Evolutionary conservation across 2,888 invertebrate genomes (phyloP).

Genomic region (Drosophila suboccidentalis): DNA sequence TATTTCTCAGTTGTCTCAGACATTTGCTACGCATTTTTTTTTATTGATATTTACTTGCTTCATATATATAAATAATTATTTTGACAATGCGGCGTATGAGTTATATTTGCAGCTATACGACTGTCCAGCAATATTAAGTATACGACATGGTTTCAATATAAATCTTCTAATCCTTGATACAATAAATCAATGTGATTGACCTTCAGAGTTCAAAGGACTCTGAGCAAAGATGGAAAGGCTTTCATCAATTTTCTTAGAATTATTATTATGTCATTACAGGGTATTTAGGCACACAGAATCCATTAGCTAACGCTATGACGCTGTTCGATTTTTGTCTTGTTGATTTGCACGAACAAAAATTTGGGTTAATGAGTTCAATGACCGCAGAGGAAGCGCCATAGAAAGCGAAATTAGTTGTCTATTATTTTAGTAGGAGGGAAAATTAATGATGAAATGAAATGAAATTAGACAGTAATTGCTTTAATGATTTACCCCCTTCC

Average conservation of each 20-base stretch:
- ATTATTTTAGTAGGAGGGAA: conserved; percentile 1
- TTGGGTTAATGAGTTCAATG: conserved; percentile 83
- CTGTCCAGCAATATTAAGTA: conserved; percentile 47
- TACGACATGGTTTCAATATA: conserved; percentile 18
- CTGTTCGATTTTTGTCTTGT: conserved; percentile 31
- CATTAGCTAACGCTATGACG: conserved; percentile 27
- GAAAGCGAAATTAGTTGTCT: conserved; percentile 52
- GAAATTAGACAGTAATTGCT: not conserved
- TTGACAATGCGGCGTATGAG: conserved; percentile 48
- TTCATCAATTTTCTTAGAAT: not conserved
- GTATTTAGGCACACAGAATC: not conserved
- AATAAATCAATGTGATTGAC: not conserved
- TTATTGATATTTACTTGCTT: conserved; percentile 30
- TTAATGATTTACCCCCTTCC: not conserved
- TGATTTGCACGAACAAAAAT: conserved; percentile 62
- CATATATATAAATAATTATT: conserved; percentile 31
- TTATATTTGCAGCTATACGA: conserved; percentile 14
- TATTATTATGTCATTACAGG: conserved; percentile 1
- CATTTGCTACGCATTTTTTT: conserved; percentile 28
- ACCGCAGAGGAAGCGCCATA: conserved; percentile 68
- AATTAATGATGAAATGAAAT: conserved; percentile 10
- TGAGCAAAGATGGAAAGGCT: not conserved
- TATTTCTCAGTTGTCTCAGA: conserved; percentile 20
- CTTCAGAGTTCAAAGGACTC: conserved; percentile 13
- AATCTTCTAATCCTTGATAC: too few relatives aligned